Conservation (phyloP, 2,113 vertebrate species). For the Hirundichthys speculiger region DNA sequence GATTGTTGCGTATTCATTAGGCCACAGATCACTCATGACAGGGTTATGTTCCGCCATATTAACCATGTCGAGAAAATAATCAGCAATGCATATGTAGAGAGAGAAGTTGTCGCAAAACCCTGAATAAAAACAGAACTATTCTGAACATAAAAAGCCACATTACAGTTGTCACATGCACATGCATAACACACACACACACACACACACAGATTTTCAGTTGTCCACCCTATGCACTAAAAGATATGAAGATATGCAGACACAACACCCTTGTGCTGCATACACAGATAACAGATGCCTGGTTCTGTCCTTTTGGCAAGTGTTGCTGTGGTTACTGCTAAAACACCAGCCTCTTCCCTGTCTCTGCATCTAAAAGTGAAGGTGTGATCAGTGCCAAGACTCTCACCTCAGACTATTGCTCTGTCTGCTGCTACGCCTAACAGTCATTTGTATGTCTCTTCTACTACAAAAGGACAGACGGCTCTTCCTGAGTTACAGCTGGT, state of each 20-base stretch:
- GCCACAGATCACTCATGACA: slow-evolving; percentile 51
- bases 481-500: slow-evolving; percentile 50
- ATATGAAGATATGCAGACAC: background rate
- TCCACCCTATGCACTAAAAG: no score
- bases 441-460: slow-evolving; percentile 57
- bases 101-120: slow-evolving; percentile 12
- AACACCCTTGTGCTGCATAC: background rate
- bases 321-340: slow-evolving; percentile 49
- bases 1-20: slow-evolving; percentile 53
- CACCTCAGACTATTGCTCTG: slow-evolving; percentile 53
- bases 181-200: no score
- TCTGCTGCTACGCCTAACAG: slow-evolving; percentile 50
- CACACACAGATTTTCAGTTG: no score
- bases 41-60: slow-evolving; percentile 51
- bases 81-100: slow-evolving; percentile 46
- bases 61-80: slow-evolving; percentile 59
- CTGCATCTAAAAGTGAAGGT: slow-evolving; percentile 47
- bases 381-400: slow-evolving; percentile 45
- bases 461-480: slow-evolving; percentile 58
- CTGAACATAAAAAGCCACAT: background rate
- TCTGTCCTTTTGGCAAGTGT: slow-evolving; percentile 26
- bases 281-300: background rate
- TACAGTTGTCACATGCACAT: no score
- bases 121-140: background rate
- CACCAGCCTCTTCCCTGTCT: slow-evolving; percentile 30